A percentile compares a stretch with the other conserved stretches of the same genome.
Evolutionary conservation across 2,797 vertebrate genomes (phyloP).

Genomic region (Botia almorhae): DNA sequence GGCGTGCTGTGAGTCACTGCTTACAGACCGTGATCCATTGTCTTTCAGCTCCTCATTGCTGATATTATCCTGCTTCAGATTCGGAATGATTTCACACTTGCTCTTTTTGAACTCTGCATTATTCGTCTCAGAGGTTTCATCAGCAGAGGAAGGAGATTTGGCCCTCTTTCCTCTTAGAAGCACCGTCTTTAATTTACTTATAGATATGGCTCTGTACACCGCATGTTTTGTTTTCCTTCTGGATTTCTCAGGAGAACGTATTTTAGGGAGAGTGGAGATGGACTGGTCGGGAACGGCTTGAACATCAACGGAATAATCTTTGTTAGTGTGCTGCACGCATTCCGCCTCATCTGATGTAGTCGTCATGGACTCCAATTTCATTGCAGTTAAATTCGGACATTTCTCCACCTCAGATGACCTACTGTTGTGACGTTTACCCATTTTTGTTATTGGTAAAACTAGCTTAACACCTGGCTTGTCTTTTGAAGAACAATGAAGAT

Average conservation of each 20-base stretch:
- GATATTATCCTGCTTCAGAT: background rate
- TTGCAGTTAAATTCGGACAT: background rate
- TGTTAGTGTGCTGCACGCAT: background rate
- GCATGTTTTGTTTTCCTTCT: slow-evolving; percentile 53
- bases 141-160: slow-evolving; percentile 9
- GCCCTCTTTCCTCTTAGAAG: slow-evolving; percentile 68
- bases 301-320: slow-evolving; percentile 29
- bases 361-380: slow-evolving; percentile 12
- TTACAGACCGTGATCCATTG: background rate
- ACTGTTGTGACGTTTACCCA: slow-evolving; percentile 21
- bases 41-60: background rate
- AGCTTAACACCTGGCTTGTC: slow-evolving; percentile 27
- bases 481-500: slow-evolving; percentile 1
- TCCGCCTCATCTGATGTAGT: background rate
- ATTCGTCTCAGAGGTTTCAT: slow-evolving; percentile 17
- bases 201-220: slow-evolving; percentile 62
- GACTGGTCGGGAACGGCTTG: slow-evolving; percentile 43
- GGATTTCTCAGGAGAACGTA: slow-evolving; percentile 9
- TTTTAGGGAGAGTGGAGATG: slow-evolving; percentile 30
- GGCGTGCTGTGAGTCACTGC: background rate
- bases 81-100: slow-evolving; percentile 38
- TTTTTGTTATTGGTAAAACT: background rate
- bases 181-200: slow-evolving; percentile 73
- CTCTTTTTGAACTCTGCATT: slow-evolving; percentile 63
- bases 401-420: slow-evolving; percentile 31